Percentiles rank a stretch among this genome's conserved stretches.
phyloP scores from a whole-genome alignment of 2,797 vertebrate species.

The Chiropotes sagulatus region DNA sequence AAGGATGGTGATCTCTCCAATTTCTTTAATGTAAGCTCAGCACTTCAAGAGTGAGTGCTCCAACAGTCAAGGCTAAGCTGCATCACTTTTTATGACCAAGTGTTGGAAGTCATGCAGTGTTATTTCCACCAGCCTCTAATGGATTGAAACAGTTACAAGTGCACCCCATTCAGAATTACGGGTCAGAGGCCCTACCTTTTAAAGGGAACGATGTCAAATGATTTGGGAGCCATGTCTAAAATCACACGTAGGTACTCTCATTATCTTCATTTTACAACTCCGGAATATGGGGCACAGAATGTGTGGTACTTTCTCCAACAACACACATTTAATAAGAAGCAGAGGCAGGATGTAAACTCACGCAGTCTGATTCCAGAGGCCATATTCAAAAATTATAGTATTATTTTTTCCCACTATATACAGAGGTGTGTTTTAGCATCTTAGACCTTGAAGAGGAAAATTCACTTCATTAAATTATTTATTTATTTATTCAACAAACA shows the following conservation, averaged over 20 bases:
- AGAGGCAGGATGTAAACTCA: background rate
- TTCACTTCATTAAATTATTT: background rate
- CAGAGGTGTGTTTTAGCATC: background rate
- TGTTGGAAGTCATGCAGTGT: background rate
- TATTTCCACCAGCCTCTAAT: background rate
- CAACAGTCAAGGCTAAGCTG: background rate
- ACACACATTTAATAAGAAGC: background rate
- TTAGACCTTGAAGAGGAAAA: background rate
- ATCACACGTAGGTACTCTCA: background rate
- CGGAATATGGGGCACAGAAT: background rate
- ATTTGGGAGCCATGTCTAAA: background rate
- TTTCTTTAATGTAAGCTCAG: background rate
- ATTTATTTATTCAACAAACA: background rate
- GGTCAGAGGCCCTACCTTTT: background rate
- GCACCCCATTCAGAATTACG: background rate
- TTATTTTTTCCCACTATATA: background rate
- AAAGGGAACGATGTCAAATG: background rate
- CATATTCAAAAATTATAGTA: background rate
- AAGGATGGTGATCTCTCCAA: background rate
- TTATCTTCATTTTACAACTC: background rate
- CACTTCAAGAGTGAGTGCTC: background rate
- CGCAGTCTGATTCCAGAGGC: background rate
- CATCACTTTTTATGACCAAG: background rate
- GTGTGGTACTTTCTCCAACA: background rate
- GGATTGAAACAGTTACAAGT: background rate